Percentiles rank a stretch among this genome's conserved stretches.
Evolutionary conservation across 2,113 vertebrate species (phyloP).

Genomic region (Syngnathus typhle): DNA sequence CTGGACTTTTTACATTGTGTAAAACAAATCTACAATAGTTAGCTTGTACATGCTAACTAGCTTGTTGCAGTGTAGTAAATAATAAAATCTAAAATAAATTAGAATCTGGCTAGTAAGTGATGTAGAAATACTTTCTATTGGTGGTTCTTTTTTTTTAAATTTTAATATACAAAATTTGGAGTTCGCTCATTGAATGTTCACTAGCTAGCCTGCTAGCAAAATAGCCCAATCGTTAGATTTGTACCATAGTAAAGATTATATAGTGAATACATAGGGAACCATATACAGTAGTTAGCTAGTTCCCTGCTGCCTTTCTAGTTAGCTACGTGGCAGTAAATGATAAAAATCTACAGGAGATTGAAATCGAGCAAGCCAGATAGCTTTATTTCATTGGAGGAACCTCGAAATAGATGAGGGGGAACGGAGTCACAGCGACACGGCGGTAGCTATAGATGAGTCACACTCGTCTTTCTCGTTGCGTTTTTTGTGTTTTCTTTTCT

Average conservation of each 20-base stretch:
- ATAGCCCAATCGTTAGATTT: no score
- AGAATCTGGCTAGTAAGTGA: no score
- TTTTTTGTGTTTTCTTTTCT: slow-evolving; percentile 51
- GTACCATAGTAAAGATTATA: no score
- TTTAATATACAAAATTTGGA: no score
- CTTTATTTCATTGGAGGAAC: background rate
- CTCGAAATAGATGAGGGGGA: slow-evolving; percentile 16
- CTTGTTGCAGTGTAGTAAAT: background rate
- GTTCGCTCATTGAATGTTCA: no score
- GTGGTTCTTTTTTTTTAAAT: no score
- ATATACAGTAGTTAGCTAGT: background rate
- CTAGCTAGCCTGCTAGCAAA: no score
- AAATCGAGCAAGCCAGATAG: background rate
- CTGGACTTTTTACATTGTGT: no score
- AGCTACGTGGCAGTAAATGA: background rate
- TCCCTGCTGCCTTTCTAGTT: background rate
- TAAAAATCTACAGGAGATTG: background rate
- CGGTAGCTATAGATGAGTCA: slow-evolving; percentile 74
- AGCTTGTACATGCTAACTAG: background rate
- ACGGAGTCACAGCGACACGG: slow-evolving; percentile 62
- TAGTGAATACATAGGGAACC: no score
- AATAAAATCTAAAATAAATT: background rate
- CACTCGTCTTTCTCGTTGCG: slow-evolving; percentile 38
- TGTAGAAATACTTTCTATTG: no score
- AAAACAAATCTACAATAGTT: background rate